Evolutionary conservation across 2,113 vertebrate genomes (phyloP).

Genomic region (Vireo altiloquus): DNA sequence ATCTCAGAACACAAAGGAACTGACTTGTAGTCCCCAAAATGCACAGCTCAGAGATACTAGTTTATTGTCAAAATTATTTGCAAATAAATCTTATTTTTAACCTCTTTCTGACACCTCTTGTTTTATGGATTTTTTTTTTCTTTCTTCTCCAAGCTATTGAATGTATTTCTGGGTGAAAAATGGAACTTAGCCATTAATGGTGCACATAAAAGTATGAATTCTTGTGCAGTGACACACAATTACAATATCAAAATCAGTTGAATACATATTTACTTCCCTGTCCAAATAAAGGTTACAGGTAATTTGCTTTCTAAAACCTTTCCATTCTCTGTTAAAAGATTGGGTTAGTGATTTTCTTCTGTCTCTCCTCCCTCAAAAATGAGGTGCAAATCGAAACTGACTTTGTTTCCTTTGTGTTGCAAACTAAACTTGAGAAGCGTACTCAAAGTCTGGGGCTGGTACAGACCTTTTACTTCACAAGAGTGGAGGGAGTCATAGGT

Average conservation of each 20-base stretch:
- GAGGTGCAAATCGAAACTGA: neutral
- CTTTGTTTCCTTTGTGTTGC: neutral
- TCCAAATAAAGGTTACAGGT: neutral
- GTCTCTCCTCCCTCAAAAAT: neutral
- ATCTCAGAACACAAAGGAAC: neutral
- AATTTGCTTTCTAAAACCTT: neutral
- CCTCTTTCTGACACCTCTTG: conserved; percentile 3
- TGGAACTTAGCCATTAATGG: neutral
- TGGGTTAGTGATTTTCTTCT: neutral
- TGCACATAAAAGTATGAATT: neutral
- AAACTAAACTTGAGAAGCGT: neutral
- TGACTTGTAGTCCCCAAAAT: neutral
- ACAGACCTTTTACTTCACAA: neutral
- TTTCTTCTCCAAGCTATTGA: neutral
- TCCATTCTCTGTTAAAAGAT: neutral
- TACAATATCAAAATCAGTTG: neutral
- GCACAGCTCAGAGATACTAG: neutral
- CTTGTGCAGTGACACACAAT: neutral
- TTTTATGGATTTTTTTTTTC: neutral
- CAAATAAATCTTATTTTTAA: conserved; percentile 63
- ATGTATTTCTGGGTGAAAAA: neutral
- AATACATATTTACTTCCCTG: neutral
- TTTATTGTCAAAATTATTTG: conserved; percentile 37
- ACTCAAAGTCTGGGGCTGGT: neutral
- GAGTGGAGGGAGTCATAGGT: rapidly evolving